Percentiles rank a stretch among this genome's conserved stretches.
phyloP scores from a whole-genome alignment of 2,797 vertebrate species.

The Melanotaenia maccullochi region DNA sequence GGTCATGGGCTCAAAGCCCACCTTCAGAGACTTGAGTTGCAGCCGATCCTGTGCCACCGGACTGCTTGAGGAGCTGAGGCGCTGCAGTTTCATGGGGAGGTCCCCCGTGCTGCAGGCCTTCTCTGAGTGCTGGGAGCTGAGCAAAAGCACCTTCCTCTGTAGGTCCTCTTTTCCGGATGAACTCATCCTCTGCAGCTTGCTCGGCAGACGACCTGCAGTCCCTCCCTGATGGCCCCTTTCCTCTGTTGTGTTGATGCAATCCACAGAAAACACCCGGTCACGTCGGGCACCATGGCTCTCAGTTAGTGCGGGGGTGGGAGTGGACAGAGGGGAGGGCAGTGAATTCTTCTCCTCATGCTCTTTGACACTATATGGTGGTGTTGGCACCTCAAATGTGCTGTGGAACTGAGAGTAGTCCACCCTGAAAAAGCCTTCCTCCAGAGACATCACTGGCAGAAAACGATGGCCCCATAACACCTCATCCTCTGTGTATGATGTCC shows the following conservation, averaged over 20 bases:
- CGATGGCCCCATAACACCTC: slow-evolving; percentile 93
- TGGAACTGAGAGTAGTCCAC: slow-evolving; percentile 94
- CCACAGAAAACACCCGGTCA: slow-evolving; percentile 82
- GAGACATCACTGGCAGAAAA: slow-evolving; percentile 91
- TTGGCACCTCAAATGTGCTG: slow-evolving; percentile 89
- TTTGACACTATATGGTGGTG: slow-evolving; percentile 88
- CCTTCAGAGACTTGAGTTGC: slow-evolving; percentile 83
- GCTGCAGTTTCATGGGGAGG: slow-evolving; percentile 86
- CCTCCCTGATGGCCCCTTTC: slow-evolving; percentile 66
- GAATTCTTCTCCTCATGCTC: slow-evolving; percentile 88
- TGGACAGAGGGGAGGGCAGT: slow-evolving; percentile 78
- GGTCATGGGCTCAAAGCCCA: slow-evolving; percentile 85
- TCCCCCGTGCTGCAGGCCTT: slow-evolving; percentile 88
- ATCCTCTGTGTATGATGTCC: slow-evolving; percentile 91
- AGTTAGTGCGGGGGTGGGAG: slow-evolving; percentile 74
- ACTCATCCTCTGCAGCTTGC: slow-evolving; percentile 88
- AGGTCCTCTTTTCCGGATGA: slow-evolving; percentile 84
- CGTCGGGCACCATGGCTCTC: slow-evolving; percentile 70
- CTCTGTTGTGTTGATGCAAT: slow-evolving; percentile 80
- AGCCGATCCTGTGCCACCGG: slow-evolving; percentile 75
- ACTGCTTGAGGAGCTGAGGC: slow-evolving; percentile 77
- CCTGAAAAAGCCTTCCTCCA: slow-evolving; percentile 91
- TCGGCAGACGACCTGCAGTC: slow-evolving; percentile 77
- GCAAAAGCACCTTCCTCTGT: slow-evolving; percentile 82
- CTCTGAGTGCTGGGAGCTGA: slow-evolving; percentile 80